phyloP scores from a whole-genome alignment of 1,140 invertebrate genomes.

The Anastrepha ludens region DNA sequence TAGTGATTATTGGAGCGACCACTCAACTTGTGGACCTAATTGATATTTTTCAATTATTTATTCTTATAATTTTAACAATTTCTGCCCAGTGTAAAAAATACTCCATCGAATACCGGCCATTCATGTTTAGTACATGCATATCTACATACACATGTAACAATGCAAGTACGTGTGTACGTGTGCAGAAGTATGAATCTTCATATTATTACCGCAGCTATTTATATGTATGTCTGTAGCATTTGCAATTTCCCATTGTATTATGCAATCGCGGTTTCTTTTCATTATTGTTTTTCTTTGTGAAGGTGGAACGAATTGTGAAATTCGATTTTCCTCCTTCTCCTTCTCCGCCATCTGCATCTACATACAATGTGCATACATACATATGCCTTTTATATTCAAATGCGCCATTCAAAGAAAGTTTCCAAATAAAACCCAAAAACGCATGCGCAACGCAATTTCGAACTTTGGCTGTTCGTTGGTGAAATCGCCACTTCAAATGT shows the following conservation, averaged over 20 bases:
- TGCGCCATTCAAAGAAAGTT: neutral
- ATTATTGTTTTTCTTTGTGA: neutral
- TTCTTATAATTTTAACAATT: neutral
- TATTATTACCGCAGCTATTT: no score
- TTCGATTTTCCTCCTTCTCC: neutral
- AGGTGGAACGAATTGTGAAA: conserved; percentile 2
- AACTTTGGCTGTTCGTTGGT: neutral
- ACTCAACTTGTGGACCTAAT: no score
- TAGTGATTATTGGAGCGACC: no score
- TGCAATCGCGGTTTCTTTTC: neutral
- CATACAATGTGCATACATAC: neutral
- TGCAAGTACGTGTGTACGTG: neutral
- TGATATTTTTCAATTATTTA: no score
- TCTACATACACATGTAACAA: neutral
- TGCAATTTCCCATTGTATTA: conserved; percentile 22
- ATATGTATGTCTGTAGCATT: neutral
- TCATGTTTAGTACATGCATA: no score
- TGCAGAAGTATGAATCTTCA: neutral
- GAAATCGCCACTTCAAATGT: conserved; percentile 37
- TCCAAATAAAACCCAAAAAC: neutral
- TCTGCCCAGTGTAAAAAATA: neutral
- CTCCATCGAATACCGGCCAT: no score
- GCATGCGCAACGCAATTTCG: conserved; percentile 2
- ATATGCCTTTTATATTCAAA: neutral
- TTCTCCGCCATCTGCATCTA: neutral